Percentiles rank a stretch among this genome's conserved stretches.
Conservation (phyloP, 2,888 invertebrate species). For the Hemithea aestivaria region DNA sequence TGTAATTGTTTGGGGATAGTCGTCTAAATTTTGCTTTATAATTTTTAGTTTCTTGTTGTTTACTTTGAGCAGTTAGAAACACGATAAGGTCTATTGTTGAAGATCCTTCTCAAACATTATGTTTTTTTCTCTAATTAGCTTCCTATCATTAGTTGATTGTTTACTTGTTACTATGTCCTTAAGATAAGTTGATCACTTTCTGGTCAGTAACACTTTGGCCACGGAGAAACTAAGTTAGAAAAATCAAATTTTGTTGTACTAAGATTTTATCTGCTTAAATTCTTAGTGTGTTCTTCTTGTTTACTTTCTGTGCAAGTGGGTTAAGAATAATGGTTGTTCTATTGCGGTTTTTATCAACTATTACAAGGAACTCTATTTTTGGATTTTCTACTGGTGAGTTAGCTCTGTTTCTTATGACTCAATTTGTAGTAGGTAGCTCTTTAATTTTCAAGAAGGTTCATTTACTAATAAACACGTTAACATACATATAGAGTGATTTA, state of each 20-base stretch:
- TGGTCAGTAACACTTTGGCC: slow-evolving; percentile 3
- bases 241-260: no score
- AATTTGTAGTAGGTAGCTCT: no score
- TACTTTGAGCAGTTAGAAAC: no score
- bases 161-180: slow-evolving; percentile 6
- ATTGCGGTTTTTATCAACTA: slow-evolving; percentile 25
- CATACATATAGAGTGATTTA: slow-evolving; percentile 10
- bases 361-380: slow-evolving; percentile 15
- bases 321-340: slow-evolving; percentile 37
- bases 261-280: no score
- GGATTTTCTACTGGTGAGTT: slow-evolving; percentile 26
- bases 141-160: slow-evolving; percentile 5
- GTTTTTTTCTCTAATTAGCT: slow-evolving; percentile 2
- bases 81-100: background rate
- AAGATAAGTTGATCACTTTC: background rate
- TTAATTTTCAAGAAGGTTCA: slow-evolving; percentile 1
- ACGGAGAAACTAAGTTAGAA: no score
- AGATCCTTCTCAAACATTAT: background rate
- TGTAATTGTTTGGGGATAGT: no score
- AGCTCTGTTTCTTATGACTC: slow-evolving; percentile 1
- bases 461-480: slow-evolving; percentile 3
- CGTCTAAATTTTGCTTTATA: no score
- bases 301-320: background rate
- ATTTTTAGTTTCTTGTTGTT: no score
- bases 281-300: no score